These are phyloP conservation scores for Parazoanthus atlanticus DNA, from an alignment of 92 coral and sea anemone genomes.

Conservation along the genomic window DNA sequence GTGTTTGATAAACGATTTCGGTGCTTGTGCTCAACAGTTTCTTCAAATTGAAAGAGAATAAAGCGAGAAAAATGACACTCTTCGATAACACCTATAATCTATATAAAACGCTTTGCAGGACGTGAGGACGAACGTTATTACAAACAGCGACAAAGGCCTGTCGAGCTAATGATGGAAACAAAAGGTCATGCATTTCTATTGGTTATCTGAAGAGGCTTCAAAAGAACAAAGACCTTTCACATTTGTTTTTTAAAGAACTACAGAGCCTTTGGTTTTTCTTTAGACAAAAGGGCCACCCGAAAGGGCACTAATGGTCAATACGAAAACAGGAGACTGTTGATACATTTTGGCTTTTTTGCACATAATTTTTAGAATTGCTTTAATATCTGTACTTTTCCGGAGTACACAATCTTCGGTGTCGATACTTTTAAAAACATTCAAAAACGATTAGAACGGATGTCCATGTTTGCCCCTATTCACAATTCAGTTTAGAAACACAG, in stretches of 20 bases:
- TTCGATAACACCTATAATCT: not conserved
- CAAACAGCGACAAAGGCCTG: constrained; percentile 1
- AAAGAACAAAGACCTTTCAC: constrained; percentile 17
- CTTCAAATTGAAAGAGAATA: not conserved
- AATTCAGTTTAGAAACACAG: not conserved
- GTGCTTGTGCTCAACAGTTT: not conserved
- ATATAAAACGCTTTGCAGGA: not conserved
- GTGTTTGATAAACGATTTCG: not conserved
- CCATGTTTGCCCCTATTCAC: not conserved
- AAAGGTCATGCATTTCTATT: not conserved
- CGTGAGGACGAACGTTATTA: not conserved
- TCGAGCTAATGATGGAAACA: not conserved
- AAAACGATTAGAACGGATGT: not conserved
- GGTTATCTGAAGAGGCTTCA: not conserved
- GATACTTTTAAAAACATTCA: not conserved
- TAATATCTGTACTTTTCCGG: not conserved
- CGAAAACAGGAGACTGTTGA: not conserved
- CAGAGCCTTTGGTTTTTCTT: constrained; percentile 26
- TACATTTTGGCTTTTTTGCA: not conserved
- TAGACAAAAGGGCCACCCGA: not conserved
- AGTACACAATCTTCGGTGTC: not conserved
- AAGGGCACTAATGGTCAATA: not conserved
- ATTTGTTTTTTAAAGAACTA: not conserved
- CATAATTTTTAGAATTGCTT: not conserved
- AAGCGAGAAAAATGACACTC: not conserved